Conservation (phyloP, 2,113 vertebrate species). For the Zingel zingel region DNA sequence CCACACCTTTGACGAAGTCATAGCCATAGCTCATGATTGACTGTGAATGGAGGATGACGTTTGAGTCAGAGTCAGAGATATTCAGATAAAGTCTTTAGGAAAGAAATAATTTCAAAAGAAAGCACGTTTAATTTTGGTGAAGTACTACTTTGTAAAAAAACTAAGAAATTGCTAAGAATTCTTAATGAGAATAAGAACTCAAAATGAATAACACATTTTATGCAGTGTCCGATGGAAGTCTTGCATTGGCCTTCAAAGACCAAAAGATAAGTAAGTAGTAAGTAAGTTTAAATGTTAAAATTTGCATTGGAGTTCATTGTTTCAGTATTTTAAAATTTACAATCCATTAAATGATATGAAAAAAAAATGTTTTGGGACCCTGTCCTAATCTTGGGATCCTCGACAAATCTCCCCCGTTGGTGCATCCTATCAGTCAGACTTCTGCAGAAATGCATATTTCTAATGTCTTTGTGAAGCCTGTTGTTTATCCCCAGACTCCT, state of each 20-base stretch:
- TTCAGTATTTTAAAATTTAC: constrained; percentile 29
- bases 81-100: constrained; percentile 10
- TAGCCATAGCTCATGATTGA: not conserved
- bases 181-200: not conserved
- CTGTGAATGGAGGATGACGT: not conserved
- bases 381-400: constrained; percentile 26
- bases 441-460: constrained; percentile 37
- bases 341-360: constrained; percentile 17
- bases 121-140: not conserved
- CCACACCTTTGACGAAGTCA: not conserved
- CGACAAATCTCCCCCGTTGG: constrained; percentile 41
- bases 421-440: constrained; percentile 42
- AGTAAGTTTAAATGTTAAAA: not conserved
- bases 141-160: not conserved
- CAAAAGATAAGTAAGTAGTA: not conserved
- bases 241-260: not conserved
- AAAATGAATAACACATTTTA: not conserved
- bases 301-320: constrained; percentile 6
- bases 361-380: constrained; percentile 9
- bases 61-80: not conserved
- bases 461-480: constrained; percentile 49
- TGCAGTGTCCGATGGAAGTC: not conserved
- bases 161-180: not conserved
- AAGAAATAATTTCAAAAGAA: not conserved
- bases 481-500: constrained; percentile 52